Conservation (phyloP, 2,888 invertebrate genomes). For the Aporophyla nigra region DNA sequence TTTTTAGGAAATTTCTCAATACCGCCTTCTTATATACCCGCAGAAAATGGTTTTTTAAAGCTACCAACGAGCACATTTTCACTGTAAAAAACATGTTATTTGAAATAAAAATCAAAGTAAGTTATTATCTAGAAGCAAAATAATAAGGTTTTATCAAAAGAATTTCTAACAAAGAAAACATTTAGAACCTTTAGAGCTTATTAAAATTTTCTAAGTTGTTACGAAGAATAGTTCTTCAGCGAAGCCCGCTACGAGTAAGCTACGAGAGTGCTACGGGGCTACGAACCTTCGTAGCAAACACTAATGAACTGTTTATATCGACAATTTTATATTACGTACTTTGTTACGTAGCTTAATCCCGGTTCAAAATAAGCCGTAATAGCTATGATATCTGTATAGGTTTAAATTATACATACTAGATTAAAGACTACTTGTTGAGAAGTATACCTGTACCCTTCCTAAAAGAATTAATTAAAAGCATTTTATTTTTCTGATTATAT, state of each 20-base stretch:
- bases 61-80: conserved; percentile 8
- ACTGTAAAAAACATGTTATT: conserved; percentile 25
- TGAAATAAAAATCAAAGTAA: conserved; percentile 38
- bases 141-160: conserved; percentile 49
- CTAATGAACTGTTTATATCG: conserved; percentile 23
- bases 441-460: neutral
- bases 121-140: conserved; percentile 42
- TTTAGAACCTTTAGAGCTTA: conserved; percentile 51
- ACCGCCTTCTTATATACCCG: conserved; percentile 31
- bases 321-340: conserved; percentile 1
- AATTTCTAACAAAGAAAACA: conserved; percentile 52
- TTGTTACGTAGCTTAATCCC: neutral
- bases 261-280: conserved; percentile 40
- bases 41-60: conserved; percentile 42
- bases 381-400: neutral
- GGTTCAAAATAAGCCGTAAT: neutral
- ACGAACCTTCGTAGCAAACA: conserved; percentile 42
- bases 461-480: too few species aligned
- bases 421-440: neutral
- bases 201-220: conserved; percentile 53
- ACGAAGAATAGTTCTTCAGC: conserved; percentile 41
- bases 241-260: conserved; percentile 54
- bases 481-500: too few species aligned
- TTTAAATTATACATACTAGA: neutral
- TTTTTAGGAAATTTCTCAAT: conserved; percentile 38